These are phyloP conservation scores for Arnoldichthys spilopterus DNA, from an alignment of 2,797 vertebrate species.

Conservation along the genomic window DNA sequence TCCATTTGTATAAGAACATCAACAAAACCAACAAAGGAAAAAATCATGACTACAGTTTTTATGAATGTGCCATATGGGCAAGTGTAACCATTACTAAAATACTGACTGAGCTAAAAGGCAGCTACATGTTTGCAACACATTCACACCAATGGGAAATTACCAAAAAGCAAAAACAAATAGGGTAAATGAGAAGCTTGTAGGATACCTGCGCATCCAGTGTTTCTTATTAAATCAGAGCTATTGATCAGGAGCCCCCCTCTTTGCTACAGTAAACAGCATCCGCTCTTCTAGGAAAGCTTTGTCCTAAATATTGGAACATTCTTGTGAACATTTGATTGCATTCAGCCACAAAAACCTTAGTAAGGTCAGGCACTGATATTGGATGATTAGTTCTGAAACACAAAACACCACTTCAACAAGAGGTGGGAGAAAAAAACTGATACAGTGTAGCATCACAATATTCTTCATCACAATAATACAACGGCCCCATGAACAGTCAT, in stretches of 20 bases:
- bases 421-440: no score
- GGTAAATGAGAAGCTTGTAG: no score
- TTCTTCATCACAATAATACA: no score
- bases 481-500: no score
- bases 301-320: not conserved
- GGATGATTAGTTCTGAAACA: not conserved
- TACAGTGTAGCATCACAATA: no score
- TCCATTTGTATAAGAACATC: slow-evolving; percentile 8
- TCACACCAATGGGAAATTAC: not conserved
- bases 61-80: not conserved
- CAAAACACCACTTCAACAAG: no score
- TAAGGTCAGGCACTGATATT: not conserved
- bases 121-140: not conserved
- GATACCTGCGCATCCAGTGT: no score
- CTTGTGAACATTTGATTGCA: not conserved
- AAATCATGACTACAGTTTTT: not conserved
- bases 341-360: not conserved
- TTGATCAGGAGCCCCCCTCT: not conserved
- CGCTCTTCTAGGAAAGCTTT: not conserved
- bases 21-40: not conserved
- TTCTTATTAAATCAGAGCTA: no score
- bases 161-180: no score
- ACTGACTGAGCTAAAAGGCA: not conserved
- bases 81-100: not conserved
- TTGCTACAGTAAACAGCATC: not conserved